Base-by-base conservation (phyloP, 2,888 invertebrate genomes). In the Drosophila pseudotalamancana region DNA sequence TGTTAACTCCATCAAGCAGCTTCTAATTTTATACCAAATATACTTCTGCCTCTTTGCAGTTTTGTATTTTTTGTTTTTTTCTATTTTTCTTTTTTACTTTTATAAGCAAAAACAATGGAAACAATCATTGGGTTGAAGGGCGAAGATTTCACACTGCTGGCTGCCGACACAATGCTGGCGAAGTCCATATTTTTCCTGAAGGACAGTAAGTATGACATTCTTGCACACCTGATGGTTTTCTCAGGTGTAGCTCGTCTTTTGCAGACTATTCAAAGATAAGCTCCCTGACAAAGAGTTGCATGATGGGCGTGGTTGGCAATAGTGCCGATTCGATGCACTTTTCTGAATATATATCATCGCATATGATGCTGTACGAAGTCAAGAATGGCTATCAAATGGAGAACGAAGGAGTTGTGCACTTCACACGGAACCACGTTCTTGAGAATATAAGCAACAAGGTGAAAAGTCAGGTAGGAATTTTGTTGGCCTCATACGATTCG, bases 291-390 rank as follows among this genome's bases (percentile, higher is more conserved):
- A 94, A 97, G 73, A 95, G 95, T 72, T 92, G 98, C 75, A 93
- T 97, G 46, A 97, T 99, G 97, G 96, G 96, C 31, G 95, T 97
- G 9, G 94, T 95, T 77, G 99, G 99, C 8, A 97, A 98, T 90
- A 93, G 95, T 16, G 98, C 98, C 0, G 98, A 99, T 89, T 96
- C 97, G 0, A 95, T 95, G 25, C 98, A 98, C 89, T 99, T 99
- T 92, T 96, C 98, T 0, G 98, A 98, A 89, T 99, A 97, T 89
- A 97, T 99, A 79, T 95, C 96, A 5, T 98, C 98, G 91, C 98
- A 99, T 90, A 95, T 99, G 73, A 97, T 98, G 83, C 92, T 99
- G 23, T 99, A 99, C 90, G 97, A 97, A 93, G 97, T 99, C 96
- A 94, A 97, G 76, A 97, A 99, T 91, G 97, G 97, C 2, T 99